Conservation (phyloP, 1,140 invertebrate genomes). For the Euwallacea fornicatus region DNA sequence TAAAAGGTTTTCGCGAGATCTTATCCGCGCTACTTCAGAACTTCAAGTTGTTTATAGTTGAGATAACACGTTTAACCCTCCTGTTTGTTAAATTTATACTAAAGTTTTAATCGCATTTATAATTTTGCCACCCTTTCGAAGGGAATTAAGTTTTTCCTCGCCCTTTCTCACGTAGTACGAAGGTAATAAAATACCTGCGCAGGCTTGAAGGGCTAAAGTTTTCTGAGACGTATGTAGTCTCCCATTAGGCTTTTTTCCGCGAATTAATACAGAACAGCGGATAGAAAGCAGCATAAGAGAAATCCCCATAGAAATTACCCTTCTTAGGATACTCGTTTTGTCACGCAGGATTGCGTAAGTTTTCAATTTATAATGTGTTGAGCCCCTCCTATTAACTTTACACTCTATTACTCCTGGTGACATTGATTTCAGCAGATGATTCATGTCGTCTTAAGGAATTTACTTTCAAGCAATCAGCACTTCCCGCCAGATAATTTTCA, state of each 20-base stretch:
- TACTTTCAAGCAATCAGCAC: too few species aligned
- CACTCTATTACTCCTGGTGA: too few species aligned
- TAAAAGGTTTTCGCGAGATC: slow-evolving; percentile 3
- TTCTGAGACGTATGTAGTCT: slow-evolving; percentile 19
- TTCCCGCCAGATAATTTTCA: too few species aligned
- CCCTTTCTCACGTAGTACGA: slow-evolving; percentile 6
- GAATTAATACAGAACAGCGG: too few species aligned
- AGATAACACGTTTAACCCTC: slow-evolving; percentile 31
- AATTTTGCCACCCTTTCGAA: slow-evolving; percentile 31
- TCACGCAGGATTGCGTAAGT: too few species aligned
- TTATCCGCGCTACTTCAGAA: slow-evolving; percentile 18
- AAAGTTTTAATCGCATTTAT: slow-evolving; percentile 39
- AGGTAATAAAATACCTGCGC: slow-evolving; percentile 34
- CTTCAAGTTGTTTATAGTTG: slow-evolving; percentile 28
- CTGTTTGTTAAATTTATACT: slow-evolving; percentile 32
- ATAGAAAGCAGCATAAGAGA: too few species aligned
- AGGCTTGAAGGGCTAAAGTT: slow-evolving; percentile 28
- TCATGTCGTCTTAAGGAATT: too few species aligned
- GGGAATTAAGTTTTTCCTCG: slow-evolving; percentile 32
- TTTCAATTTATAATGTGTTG: too few species aligned
- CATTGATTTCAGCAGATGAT: too few species aligned
- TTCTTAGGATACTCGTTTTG: too few species aligned
- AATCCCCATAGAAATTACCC: too few species aligned
- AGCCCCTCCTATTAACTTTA: too few species aligned
- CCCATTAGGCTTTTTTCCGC: slow-evolving; percentile 9